phyloP scores from a whole-genome alignment of 2,888 invertebrate genomes.

The Oscheius onirici region DNA sequence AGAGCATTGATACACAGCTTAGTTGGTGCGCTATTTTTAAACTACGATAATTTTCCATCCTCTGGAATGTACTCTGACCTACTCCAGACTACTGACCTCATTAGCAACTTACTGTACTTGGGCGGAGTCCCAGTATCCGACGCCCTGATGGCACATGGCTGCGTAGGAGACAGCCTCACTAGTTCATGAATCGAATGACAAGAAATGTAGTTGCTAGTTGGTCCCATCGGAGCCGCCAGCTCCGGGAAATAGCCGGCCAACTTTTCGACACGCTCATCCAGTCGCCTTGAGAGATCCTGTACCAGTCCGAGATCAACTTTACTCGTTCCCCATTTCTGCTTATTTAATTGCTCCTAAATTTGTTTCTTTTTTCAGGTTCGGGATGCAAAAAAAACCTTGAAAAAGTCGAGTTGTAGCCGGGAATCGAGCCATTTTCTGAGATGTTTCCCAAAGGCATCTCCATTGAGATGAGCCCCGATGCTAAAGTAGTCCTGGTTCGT shows the following conservation, averaged over 20 bases:
- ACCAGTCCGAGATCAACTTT: background rate
- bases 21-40: no score
- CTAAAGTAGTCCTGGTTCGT: constrained; percentile 22
- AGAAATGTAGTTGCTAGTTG: constrained; percentile 6
- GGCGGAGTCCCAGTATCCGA: constrained; percentile 26
- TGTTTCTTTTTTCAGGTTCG: background rate
- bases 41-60: no score
- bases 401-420: background rate
- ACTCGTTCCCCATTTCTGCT: constrained; percentile 2
- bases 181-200: constrained; percentile 26
- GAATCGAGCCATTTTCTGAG: constrained; percentile 16
- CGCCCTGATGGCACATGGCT: constrained; percentile 23
- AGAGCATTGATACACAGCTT: no score
- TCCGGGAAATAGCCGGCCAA: background rate
- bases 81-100: no score
- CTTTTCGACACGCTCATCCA: background rate
- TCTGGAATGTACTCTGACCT: no score
- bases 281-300: background rate
- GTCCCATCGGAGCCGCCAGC: constrained; percentile 2
- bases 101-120: background rate
- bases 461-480: constrained; percentile 31
- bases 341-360: background rate
- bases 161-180: background rate
- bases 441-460: constrained; percentile 19
- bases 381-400: background rate